Conservation (phyloP, 1,140 invertebrate genomes). For the Lordiphosa collinella region DNA sequence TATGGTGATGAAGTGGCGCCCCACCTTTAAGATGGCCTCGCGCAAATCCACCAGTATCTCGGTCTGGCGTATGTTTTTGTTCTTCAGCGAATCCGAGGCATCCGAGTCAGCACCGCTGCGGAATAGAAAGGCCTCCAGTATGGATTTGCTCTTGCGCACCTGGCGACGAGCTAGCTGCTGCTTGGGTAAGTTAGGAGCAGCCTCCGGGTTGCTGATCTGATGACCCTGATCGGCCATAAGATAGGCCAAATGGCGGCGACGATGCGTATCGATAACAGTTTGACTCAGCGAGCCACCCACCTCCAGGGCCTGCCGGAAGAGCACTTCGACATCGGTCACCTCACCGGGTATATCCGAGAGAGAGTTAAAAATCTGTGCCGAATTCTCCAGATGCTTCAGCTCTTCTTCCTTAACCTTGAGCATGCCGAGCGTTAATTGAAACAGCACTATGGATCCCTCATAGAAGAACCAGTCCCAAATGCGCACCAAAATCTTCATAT, state of each 20-base stretch:
- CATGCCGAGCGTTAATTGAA: constrained; percentile 97
- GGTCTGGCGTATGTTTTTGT: constrained; percentile 97
- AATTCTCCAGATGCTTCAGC: constrained; percentile 91
- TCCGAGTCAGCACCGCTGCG: constrained; percentile 86
- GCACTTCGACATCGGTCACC: constrained; percentile 92
- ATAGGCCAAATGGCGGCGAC: constrained; percentile 94
- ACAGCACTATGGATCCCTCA: constrained; percentile 97
- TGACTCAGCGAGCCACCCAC: constrained; percentile 88
- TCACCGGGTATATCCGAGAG: constrained; percentile 96
- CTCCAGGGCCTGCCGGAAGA: constrained; percentile 81
- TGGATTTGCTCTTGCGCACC: constrained; percentile 94
- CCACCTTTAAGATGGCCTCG: constrained; percentile 92
- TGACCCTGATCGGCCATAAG: constrained; percentile 97
- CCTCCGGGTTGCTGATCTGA: constrained; percentile 93
- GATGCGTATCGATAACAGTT: constrained; percentile 93
- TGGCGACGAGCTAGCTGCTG: constrained; percentile 91
- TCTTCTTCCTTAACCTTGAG: constrained; percentile 94
- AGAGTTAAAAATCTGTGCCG: constrained; percentile 98
- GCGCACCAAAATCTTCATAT: constrained; percentile 94
- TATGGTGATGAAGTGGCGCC: constrained; percentile 77
- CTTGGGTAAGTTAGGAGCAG: constrained; percentile 93
- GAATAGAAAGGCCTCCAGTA: constrained; percentile 94
- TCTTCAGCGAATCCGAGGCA: constrained; percentile 86
- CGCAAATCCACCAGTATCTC: constrained; percentile 97
- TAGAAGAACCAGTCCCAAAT: constrained; percentile 99